Evolutionary conservation across 2,797 vertebrate species (phyloP).

Genomic region (Cephalopachus bancanus): DNA sequence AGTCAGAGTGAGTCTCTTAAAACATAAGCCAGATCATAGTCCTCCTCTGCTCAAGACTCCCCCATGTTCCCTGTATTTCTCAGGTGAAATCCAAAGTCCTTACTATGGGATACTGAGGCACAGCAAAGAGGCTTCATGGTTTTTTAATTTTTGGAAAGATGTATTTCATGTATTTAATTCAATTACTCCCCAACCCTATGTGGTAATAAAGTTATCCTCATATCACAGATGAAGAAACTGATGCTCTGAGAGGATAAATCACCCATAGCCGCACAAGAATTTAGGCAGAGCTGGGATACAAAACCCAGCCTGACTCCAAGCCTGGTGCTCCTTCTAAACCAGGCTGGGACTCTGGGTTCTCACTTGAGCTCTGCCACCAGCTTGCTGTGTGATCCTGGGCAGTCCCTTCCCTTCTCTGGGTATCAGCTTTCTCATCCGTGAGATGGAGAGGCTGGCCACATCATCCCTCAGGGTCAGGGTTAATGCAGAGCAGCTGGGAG

Average conservation of each 20-base stretch:
- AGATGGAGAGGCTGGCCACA: neutral
- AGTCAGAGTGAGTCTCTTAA: neutral
- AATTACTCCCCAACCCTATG: neutral
- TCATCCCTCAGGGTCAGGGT: neutral
- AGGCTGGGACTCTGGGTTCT: neutral
- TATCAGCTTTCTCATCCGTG: neutral
- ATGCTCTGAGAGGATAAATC: neutral
- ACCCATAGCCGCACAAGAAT: neutral
- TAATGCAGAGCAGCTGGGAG: neutral
- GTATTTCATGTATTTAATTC: neutral
- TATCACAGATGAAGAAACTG: neutral
- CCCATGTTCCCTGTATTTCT: neutral
- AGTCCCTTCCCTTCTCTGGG: neutral
- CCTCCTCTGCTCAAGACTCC: neutral
- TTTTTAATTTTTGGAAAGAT: neutral
- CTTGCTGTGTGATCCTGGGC: neutral
- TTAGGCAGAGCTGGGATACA: neutral
- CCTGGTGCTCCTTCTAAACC: neutral
- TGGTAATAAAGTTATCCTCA: neutral
- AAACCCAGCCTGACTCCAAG: neutral
- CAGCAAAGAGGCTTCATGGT: neutral
- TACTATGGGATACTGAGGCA: neutral
- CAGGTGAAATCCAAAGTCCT: neutral
- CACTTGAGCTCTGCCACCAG: neutral
- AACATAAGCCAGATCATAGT: neutral